These are phyloP conservation scores for Hydrotaea cyrtoneurina DNA, from an alignment of 2,888 invertebrate species.

Conservation along the genomic window DNA sequence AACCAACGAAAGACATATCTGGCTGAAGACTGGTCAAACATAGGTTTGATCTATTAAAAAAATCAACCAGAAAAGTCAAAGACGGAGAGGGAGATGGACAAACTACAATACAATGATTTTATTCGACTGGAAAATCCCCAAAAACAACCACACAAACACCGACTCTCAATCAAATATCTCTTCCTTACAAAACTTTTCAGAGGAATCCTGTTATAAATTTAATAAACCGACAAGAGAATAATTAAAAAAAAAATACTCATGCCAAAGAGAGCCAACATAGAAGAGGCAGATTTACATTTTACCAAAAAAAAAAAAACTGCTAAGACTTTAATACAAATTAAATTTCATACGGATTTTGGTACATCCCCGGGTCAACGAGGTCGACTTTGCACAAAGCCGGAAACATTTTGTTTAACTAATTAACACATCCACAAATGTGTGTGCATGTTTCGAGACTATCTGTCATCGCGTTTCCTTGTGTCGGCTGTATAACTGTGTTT, in stretches of 20 bases:
- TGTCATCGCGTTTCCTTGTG: no score
- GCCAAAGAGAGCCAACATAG: not conserved
- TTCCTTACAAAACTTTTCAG: not conserved
- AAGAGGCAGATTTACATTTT: not conserved
- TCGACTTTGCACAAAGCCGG: not conserved
- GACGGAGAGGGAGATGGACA: no score
- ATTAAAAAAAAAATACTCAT: not conserved
- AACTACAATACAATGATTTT: not conserved
- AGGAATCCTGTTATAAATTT: not conserved
- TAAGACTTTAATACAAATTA: constrained; percentile 11
- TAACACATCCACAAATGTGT: constrained; percentile 56
- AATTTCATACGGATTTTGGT: not conserved
- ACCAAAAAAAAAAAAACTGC: no score
- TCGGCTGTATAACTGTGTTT: not conserved
- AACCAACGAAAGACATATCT: no score
- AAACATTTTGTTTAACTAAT: constrained; percentile 64
- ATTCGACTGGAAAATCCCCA: not conserved
- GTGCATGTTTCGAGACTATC: constrained; percentile 9
- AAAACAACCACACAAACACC: not conserved
- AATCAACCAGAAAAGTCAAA: no score
- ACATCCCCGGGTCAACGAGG: not conserved
- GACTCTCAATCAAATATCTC: not conserved
- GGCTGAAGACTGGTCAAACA: no score
- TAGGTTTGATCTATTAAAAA: no score
- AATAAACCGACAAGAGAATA: not conserved